Evolutionary conservation across 2,797 vertebrate genomes (phyloP), one percentile per base, ranked within the genome.

Genomic region (Intellagama lesueurii): DNA sequence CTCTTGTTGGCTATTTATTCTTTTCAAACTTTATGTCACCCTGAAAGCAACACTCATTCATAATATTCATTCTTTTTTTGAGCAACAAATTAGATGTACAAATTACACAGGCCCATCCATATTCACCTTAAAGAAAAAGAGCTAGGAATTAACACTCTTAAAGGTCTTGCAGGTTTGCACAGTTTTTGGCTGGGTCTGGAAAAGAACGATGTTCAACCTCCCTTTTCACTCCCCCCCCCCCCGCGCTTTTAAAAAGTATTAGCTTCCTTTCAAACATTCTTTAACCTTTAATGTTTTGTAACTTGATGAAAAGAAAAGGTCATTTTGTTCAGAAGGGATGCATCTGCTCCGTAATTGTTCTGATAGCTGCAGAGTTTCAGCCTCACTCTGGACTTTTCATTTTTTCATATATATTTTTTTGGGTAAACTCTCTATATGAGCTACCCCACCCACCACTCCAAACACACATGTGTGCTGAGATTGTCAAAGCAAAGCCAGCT

Each of bases 271-370:
- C 96, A 97, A 96, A 97, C 92, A 91, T 96, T 94, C 94, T 92
- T 95, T 96, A 97, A 97, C 97, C 96, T 97, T 97, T 97, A 96
- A 94, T 96, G 96, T 96, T 96, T 95, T 95, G 94, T 92, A 96
- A 94, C 95, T 95, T 95, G 94, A 96, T 95, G 95, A 97, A 97
- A 97, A 97, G 96, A 97, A 97, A 97, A 97, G 96, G 97, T 97
- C 96, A 96, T 93, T 96, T 96, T 94, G 92, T 92, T 96, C 95
- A 0, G 83, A 96, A 88, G 95, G 93, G 93, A 94, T 95, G 96
- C 95, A 88, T 94, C 94, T 96, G 92, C 93, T 95, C 90, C 88
- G 0, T 96, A 96, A 96, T 95, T 95, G 93, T 96, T 94, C 94
- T 89, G 91, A 88, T 92, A 92, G 80, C 91, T 81, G 91, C 90